phyloP scores from a whole-genome alignment of 2,888 invertebrate genomes.

The Drosophila silvestris region DNA sequence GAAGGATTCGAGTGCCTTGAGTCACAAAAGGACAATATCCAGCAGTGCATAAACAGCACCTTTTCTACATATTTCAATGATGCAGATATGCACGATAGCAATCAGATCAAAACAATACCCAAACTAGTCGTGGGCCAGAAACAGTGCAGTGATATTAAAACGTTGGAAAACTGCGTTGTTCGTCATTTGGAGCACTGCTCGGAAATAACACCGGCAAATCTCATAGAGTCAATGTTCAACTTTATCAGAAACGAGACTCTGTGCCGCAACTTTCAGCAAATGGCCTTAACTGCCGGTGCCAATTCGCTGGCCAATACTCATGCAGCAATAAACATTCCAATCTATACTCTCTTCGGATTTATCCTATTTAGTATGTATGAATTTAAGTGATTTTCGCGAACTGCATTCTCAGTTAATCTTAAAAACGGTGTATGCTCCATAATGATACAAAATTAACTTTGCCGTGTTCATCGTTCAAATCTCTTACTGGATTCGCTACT shows the following conservation, averaged over 20 bases:
- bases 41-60: slow-evolving; percentile 88
- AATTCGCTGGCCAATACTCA: background rate
- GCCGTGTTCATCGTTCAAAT: slow-evolving; percentile 1
- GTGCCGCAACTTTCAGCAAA: slow-evolving; percentile 71
- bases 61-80: slow-evolving; percentile 85
- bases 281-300: slow-evolving; percentile 37
- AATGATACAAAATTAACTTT: slow-evolving; percentile 7
- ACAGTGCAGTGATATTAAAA: slow-evolving; percentile 82
- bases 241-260: slow-evolving; percentile 83
- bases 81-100: slow-evolving; percentile 84
- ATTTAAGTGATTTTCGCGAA: slow-evolving; percentile 23
- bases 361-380: slow-evolving; percentile 13
- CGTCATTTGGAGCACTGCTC: slow-evolving; percentile 76
- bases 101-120: slow-evolving; percentile 86
- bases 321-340: slow-evolving; percentile 13
- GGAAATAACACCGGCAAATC: slow-evolving; percentile 83
- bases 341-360: slow-evolving; percentile 18
- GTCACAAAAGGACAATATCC: slow-evolving; percentile 87
- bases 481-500: background rate
- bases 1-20: slow-evolving; percentile 91
- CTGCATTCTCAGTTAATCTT: slow-evolving; percentile 5
- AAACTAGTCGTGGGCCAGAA: slow-evolving; percentile 87
- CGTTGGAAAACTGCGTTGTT: slow-evolving; percentile 81
- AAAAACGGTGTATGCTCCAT: slow-evolving; percentile 14
- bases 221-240: slow-evolving; percentile 83